Evolutionary conservation across 2,888 invertebrate species (phyloP).

Genomic region (Acleris cristana): DNA sequence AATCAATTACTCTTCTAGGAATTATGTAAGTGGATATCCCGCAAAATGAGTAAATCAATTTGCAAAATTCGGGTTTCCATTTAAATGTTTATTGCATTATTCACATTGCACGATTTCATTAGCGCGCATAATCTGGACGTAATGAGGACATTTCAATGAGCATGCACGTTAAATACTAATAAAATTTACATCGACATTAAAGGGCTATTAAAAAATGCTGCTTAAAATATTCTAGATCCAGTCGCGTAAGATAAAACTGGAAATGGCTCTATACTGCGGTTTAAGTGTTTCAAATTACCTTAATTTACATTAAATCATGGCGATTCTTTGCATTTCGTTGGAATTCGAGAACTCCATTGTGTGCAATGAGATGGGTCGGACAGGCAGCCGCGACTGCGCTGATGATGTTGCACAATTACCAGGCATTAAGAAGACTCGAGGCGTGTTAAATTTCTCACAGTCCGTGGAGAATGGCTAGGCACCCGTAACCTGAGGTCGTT

Average conservation of each 20-base stretch:
- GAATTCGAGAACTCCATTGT: slow-evolving; percentile 37
- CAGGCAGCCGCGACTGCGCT: slow-evolving; percentile 46
- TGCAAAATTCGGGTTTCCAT: slow-evolving; percentile 19
- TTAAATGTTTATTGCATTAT: slow-evolving; percentile 17
- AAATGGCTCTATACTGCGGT: slow-evolving; percentile 24
- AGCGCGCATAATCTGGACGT: slow-evolving; percentile 16
- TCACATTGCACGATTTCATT: slow-evolving; percentile 21
- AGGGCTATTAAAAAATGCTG: slow-evolving; percentile 14
- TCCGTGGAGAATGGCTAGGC: slow-evolving; percentile 62
- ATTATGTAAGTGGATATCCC: slow-evolving; percentile 16
- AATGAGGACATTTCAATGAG: slow-evolving; percentile 9
- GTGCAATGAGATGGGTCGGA: slow-evolving; percentile 48
- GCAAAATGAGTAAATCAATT: slow-evolving; percentile 1
- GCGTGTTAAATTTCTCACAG: slow-evolving; percentile 74
- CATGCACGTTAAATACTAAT: slow-evolving; percentile 20
- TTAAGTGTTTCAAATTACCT: slow-evolving; percentile 35
- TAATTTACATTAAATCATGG: slow-evolving; percentile 47
- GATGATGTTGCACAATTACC: slow-evolving; percentile 67
- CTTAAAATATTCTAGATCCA: slow-evolving; percentile 17
- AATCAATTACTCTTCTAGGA: slow-evolving; percentile 32
- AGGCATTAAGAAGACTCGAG: slow-evolving; percentile 67
- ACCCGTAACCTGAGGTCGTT: slow-evolving; percentile 62
- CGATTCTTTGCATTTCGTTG: slow-evolving; percentile 39
- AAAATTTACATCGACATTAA: slow-evolving; percentile 26
- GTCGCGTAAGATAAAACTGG: slow-evolving; percentile 8